phyloP scores from a whole-genome alignment of 2,888 invertebrate genomes.

The Listrodromus nycthemerus region DNA sequence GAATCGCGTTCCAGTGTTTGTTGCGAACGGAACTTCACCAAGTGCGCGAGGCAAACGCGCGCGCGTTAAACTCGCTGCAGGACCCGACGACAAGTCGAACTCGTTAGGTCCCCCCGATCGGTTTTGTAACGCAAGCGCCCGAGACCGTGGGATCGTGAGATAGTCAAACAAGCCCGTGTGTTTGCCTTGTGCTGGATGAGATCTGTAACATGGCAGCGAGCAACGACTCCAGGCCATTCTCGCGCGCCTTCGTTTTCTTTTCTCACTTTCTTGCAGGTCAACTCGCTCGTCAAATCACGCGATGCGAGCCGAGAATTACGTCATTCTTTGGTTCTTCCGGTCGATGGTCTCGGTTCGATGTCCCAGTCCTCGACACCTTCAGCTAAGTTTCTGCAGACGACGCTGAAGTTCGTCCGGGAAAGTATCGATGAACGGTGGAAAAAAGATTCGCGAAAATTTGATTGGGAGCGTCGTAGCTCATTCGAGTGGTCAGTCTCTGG shows the following conservation, averaged over 20 bases:
- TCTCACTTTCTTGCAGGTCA: constrained; percentile 33
- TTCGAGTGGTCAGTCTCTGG: constrained; percentile 29
- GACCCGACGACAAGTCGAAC: constrained; percentile 65
- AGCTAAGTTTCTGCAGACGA: not conserved
- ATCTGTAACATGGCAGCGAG: constrained; percentile 80
- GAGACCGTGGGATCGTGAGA: constrained; percentile 80
- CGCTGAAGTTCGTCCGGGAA: not conserved
- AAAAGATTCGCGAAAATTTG: not conserved
- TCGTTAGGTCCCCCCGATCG: constrained; percentile 67
- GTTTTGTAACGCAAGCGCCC: constrained; percentile 62
- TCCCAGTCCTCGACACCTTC: not conserved
- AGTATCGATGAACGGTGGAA: not conserved
- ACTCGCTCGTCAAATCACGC: constrained; percentile 34
- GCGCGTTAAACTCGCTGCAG: constrained; percentile 38
- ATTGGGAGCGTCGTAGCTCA: not conserved
- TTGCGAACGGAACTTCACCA: constrained; percentile 32
- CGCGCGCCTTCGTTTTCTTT: constrained; percentile 26
- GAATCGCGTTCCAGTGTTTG: constrained; percentile 38
- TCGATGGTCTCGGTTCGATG: not conserved
- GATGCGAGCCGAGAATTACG: not conserved
- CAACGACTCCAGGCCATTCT: constrained; percentile 19
- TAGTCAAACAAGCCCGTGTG: constrained; percentile 80
- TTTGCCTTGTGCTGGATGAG: constrained; percentile 69
- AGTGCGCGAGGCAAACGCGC: constrained; percentile 11
- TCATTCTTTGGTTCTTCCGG: not conserved